Base-by-base conservation (phyloP, 2,888 invertebrate genomes). In the Caenorhabditis uteleia region DNA sequence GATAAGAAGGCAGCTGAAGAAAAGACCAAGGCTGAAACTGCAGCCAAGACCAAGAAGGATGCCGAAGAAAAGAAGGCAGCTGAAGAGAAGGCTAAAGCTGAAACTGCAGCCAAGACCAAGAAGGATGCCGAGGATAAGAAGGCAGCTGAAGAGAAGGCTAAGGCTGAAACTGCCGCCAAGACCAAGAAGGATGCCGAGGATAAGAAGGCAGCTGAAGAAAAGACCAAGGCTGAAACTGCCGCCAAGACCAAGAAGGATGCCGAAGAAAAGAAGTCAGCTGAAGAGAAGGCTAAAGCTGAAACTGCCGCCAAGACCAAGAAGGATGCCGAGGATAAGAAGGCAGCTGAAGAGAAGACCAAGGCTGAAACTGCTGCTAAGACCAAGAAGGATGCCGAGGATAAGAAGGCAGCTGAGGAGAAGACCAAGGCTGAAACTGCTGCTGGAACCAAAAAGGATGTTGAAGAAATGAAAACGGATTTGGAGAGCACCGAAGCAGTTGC, bases 31-130 rank as follows among this genome's bases (percentile, higher is more conserved):
- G 26, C 49, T 29, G 50, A 16, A 3, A 23, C 49, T 6, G 60
- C 51, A 14, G 56, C 26, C 42, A 45, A 50, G 25, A 21, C 49
- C 38, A 49, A 49, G 33, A 39, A 36, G 25, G 49, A 10, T 39
- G 31, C 27, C n/a, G 36, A 47, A 5, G 36, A 10, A 7, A n/a
- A n/a, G n/a, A 47, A 47, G 47, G 40, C 40, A 10, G 34, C 34
- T 16, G n/a, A 34, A 34, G 34, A 7, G 12, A 40, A 40, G 40
- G 20, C 12, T 16, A 5, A 20, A 10, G 43, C 43, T 25, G 43
- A 43, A 14, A 26, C 5, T 26, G 2, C 26, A 12, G 43, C 23
- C 21, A 27, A 50, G 27, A 6, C 23, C 43, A 43, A 43, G 26
- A 40, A 40, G 40, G 40, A 20, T 20, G 18, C 40, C 6, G 40